Conservation (phyloP, 2,888 invertebrate genomes). For the Hyalella azteca region DNA sequence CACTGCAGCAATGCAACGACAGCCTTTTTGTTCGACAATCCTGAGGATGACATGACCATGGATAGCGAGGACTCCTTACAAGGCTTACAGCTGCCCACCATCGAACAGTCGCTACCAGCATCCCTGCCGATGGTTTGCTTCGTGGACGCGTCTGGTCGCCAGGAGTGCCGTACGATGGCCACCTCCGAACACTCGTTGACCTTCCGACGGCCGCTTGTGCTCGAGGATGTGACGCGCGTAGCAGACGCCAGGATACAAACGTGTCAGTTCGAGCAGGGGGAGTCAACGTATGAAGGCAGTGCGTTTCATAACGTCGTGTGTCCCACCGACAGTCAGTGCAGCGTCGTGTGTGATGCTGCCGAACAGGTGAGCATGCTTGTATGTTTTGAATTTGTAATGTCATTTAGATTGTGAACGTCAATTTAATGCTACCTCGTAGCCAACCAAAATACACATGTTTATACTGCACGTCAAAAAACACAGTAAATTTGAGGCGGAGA, state of each 20-base stretch:
- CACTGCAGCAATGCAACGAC: conserved; percentile 16
- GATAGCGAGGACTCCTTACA: neutral
- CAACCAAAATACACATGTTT: no score
- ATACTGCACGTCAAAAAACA: no score
- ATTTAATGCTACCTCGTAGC: no score
- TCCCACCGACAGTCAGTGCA: conserved; percentile 10
- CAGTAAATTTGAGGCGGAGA: no score
- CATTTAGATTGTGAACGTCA: no score
- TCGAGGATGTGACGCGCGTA: neutral
- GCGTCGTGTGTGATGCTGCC: conserved; percentile 43
- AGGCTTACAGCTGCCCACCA: neutral
- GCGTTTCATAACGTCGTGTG: conserved; percentile 42
- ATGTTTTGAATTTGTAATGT: no score
- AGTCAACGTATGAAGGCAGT: neutral
- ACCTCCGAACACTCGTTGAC: neutral
- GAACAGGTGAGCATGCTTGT: conserved; percentile 39
- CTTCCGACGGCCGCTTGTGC: neutral
- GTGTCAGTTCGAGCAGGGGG: conserved; percentile 45
- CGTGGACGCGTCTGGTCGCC: neutral
- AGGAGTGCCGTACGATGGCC: neutral
- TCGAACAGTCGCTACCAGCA: neutral
- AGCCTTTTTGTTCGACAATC: conserved; percentile 22
- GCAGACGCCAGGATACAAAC: neutral
- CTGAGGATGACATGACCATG: neutral
- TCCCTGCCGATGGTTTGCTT: neutral